A percentile compares a stretch with the other conserved stretches of the same genome.
Evolutionary conservation across 2,888 invertebrate genomes (phyloP).

Genomic region (Ophioninae sp.): DNA sequence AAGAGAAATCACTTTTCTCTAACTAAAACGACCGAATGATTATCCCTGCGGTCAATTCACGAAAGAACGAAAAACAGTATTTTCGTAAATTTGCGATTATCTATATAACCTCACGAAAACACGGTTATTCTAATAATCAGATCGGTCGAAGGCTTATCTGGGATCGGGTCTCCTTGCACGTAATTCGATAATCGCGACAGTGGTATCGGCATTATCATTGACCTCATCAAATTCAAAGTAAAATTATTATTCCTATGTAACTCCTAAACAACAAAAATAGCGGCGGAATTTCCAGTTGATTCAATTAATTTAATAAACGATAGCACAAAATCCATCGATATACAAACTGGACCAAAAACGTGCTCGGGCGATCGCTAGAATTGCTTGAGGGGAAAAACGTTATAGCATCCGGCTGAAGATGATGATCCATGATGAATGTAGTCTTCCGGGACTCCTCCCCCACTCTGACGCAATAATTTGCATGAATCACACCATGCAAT

Average conservation of each 20-base stretch:
- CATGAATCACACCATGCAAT: not conserved
- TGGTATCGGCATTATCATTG: not conserved
- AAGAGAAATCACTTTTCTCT: too few relatives aligned
- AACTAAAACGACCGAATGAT: not conserved
- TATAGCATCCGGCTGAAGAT: not conserved
- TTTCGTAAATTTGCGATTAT: not conserved
- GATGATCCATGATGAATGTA: not conserved
- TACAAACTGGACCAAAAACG: not conserved
- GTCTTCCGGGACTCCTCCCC: not conserved
- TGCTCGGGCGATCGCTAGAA: not conserved
- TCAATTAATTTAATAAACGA: not conserved
- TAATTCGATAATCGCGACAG: slow-evolving; percentile 37
- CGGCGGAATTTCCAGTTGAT: not conserved
- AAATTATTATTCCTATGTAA: not conserved
- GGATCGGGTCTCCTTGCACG: slow-evolving; percentile 34
- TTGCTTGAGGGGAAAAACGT: not conserved
- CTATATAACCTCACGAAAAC: not conserved
- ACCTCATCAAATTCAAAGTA: not conserved
- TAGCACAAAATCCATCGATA: not conserved
- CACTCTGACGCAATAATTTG: not conserved
- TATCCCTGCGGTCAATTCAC: not conserved
- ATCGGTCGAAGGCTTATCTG: slow-evolving; percentile 26
- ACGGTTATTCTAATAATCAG: slow-evolving; percentile 7
- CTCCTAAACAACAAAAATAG: not conserved
- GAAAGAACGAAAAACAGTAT: not conserved